Evolutionary conservation across 2,113 vertebrate species (phyloP), one percentile per base, ranked within the genome.

Genomic region (Vulpes lagopus): DNA sequence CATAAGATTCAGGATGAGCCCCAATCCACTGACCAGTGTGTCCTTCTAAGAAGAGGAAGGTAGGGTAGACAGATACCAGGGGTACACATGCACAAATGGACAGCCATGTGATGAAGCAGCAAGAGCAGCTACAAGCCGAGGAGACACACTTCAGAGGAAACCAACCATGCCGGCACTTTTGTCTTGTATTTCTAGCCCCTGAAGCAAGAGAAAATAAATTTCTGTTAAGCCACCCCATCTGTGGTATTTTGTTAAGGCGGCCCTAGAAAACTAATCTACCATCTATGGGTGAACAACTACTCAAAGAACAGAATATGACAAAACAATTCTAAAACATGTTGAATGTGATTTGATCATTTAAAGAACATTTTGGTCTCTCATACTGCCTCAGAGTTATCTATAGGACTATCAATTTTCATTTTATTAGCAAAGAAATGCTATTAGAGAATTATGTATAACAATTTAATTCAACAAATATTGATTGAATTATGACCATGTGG

Each of bases 401-500:
- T 35, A 65, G 55, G 32, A 60, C 17, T 43, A 90, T 64, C 60
- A 57, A 60, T 64, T 94, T 92, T 88, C 74, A 88, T 69, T 90
- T 80, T 49, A 89, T 53, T 51, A 87, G 80, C 51, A 84, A 79
- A 96, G 55, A 90, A 90, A 67, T 55, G 10, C 49, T 93, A 49
- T 86, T 81, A 71, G 60, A 86, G 74, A 90, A 60, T 69, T 64
- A 69, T 60, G 53, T 30, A 53, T 43, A 90, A 57, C 22, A 51
- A 85, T 93, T 94, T 88, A 94, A 97, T 83, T 94, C 51, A 60
- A 69, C 35, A 87, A 57, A 11, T 30, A 87, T 73, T 90, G 83
- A 92, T 0, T 64, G 57, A 27, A 15, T 74, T 74, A 62, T 79
- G 64, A 60, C 25, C 35, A 59, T 35, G 10, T 71, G 32, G 62